Evolutionary conservation across 1,140 invertebrate genomes (phyloP).

Genomic region (Procambarus virginalis): DNA sequence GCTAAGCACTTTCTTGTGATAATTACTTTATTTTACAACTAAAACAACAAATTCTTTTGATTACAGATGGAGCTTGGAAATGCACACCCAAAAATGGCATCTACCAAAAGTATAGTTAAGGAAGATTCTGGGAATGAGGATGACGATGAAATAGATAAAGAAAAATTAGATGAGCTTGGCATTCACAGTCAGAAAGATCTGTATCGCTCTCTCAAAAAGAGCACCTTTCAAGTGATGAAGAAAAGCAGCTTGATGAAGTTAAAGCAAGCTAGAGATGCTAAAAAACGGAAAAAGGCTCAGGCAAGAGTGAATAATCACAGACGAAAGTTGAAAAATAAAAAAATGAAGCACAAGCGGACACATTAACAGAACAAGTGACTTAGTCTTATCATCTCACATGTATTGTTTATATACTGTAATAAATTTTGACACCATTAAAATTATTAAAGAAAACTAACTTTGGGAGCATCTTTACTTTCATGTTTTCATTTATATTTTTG

Average conservation of each 20-base stretch:
- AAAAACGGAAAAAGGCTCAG: constrained; percentile 20
- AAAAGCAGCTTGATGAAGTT: constrained; percentile 18
- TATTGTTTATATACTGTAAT: background rate
- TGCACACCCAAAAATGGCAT: background rate
- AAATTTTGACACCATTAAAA: no score
- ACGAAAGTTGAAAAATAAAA: constrained; percentile 11
- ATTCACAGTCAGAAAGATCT: constrained; percentile 10
- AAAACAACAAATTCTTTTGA: background rate
- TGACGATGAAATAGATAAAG: background rate
- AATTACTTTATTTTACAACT: no score
- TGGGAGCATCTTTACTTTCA: no score
- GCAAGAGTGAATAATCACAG: background rate
- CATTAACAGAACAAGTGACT: background rate
- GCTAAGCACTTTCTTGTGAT: no score
- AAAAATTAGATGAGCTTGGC: background rate
- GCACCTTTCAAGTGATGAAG: constrained; percentile 31
- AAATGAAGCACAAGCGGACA: background rate
- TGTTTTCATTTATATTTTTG: no score
- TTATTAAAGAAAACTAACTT: no score
- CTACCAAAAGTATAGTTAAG: no score
- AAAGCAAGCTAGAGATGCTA: constrained; percentile 25
- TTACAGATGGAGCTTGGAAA: background rate
- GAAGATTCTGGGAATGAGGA: constrained; percentile 1
- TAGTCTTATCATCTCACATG: background rate
- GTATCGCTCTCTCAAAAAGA: constrained; percentile 29